Conservation (phyloP, 30 jellyfish, hydroid and myxozoan genomes). For the Pelagia noctiluca region DNA sequence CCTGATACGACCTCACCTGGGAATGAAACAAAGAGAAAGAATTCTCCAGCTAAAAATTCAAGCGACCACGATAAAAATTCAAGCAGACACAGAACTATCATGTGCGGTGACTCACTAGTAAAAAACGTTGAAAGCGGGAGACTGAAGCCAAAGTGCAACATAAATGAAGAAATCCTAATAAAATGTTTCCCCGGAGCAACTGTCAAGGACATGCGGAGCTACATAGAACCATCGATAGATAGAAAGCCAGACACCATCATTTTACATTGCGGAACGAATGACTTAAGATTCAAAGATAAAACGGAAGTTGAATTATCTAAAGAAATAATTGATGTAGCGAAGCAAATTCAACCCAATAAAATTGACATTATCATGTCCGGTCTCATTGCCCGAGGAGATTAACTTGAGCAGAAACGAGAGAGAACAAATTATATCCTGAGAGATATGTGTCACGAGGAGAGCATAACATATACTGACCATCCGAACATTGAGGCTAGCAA, state of each 20-base stretch:
- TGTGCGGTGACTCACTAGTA: conserved; percentile 4
- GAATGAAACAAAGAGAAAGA: neutral
- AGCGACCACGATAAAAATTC: too few relatives aligned
- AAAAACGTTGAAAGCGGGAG: conserved; percentile 17
- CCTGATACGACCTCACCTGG: neutral
- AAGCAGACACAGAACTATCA: neutral
- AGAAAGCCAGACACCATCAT: neutral
- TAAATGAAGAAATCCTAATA: neutral
- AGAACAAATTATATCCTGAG: neutral
- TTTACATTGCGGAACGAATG: neutral
- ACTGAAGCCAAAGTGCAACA: neutral
- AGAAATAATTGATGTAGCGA: neutral
- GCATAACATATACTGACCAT: neutral
- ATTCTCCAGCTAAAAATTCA: too few relatives aligned
- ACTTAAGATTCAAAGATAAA: too few relatives aligned
- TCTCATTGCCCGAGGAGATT: neutral
- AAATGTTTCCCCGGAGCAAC: conserved; percentile 25
- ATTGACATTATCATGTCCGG: neutral
- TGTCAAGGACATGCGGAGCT: neutral
- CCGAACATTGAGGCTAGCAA: neutral
- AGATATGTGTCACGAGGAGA: neutral
- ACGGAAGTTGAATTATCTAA: neutral
- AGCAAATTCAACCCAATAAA: neutral
- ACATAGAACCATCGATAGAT: neutral
- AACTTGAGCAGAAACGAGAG: neutral